Evolutionary conservation across 2,888 invertebrate genomes (phyloP), one percentile per base, ranked within the genome.

Genomic region (Isoperla grammatica): DNA sequence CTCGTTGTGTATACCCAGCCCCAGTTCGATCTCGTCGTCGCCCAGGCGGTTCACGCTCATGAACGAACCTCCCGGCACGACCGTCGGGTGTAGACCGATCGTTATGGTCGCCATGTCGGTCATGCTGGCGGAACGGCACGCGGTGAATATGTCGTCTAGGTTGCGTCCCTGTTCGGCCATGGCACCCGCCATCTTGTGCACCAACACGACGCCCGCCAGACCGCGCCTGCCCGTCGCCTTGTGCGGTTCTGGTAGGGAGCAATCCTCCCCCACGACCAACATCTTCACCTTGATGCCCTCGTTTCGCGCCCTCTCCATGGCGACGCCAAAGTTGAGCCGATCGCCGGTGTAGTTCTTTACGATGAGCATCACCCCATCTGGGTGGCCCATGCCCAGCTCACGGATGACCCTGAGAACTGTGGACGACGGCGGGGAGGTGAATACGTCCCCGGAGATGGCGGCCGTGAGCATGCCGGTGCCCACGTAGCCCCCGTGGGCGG

Each of bases 271-370:
- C 1, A 61, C 49, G 1, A 59, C 50, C 13, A 65, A 15, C 61
- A 65, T 55, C 48, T 80, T 79, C 0, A 82, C 70, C 74, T 81
- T 79, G 17, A 85, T 76, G 0, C 84, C 82, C 59, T 79, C 77
- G 37, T 79, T 78, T 68, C 80, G 79, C 1, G 87, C 87, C 68
- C 85, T 82, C 71, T 91, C 88, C 15, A 86, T 80, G 1, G 91
- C 91, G 70, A 90, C 78, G 0, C 90, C 90, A 71, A 92, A 92
- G 72, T 88, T 90, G n/a, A 92, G 74, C 60, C 88, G 75, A 68
- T 90, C 88, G 0, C 88, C 87, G 0, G 88, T 86, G 69, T 88
- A 88, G 73, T 90, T 90, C 9, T 84, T 84, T 8, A 88, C 79
- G 35, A 90, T 78, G 0, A 90, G 79, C 5, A 92, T 70, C 13